phyloP scores from a whole-genome alignment of 2,113 vertebrate species.

The Pomatostomus ruficeps region DNA sequence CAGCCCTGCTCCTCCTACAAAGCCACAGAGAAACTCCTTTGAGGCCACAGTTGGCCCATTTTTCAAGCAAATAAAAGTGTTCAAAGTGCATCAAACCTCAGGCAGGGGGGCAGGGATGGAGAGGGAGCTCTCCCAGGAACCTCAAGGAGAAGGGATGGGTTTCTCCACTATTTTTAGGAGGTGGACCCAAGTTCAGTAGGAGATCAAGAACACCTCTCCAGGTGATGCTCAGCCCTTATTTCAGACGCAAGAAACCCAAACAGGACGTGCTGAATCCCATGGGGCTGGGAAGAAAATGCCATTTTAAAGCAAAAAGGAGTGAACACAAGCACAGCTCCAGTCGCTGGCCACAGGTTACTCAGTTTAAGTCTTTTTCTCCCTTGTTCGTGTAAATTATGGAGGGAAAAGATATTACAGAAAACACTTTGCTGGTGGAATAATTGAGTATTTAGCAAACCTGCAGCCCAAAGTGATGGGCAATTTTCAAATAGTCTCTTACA shows the following conservation, averaged over 20 bases:
- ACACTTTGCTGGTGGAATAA: background rate
- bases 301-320: background rate
- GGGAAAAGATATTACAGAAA: background rate
- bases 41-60: background rate
- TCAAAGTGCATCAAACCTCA: background rate
- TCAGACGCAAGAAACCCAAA: background rate
- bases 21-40: accelerated
- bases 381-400: accelerated
- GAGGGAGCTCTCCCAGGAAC: background rate
- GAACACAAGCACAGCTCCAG: background rate
- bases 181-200: background rate
- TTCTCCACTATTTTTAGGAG: background rate
- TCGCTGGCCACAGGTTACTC: accelerated
- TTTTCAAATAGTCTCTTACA: background rate
- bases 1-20: background rate
- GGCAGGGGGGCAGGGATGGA: background rate
- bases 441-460: background rate
- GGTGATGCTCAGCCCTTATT: background rate
- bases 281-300: background rate
- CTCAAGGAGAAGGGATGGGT: background rate
- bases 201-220: background rate
- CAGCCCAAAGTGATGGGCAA: background rate
- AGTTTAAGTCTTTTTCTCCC: background rate
- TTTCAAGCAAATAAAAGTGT: accelerated
- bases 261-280: accelerated